Evolutionary conservation across 1,140 invertebrate genomes (phyloP), one percentile per base, ranked within the genome.

Genomic region (Scylla paramamosain): DNA sequence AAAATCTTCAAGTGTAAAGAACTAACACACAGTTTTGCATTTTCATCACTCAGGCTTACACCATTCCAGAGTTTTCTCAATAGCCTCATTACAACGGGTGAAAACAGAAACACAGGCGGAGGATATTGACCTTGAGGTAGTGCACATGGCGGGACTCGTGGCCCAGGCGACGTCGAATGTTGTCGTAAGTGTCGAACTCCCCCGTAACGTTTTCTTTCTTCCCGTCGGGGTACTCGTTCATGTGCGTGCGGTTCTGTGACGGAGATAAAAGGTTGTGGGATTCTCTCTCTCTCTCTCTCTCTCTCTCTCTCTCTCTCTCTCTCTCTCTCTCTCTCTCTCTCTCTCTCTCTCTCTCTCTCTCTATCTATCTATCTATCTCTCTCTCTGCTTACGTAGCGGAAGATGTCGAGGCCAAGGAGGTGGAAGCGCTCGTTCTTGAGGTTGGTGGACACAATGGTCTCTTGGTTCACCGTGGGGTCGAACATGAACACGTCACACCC

Each of bases 401-500:
- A 20, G 1, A 39, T 12, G 39, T 59, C 52, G 2, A 95, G 59
- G 6, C 94, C 94, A 3, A 92, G 32, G 10, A 25, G 91, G 91
- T 92, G 77, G 91, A 95, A 95, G 83, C 32, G 25, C n/a, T 95
- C 83, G 0, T 29, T 32, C 16, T 45, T 25, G 2, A 16, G 0
- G 86, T 92, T 92, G 91, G 91, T 46, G 20, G n/a, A 59, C 6
- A 14, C 29, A 10, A 95, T 48, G 25, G 20, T 4, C 1, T 39
- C 20, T 20, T 67, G 8, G 52, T 93, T 93, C 39, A 95, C 39
- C 0, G 93, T 90, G 0, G 96, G 96, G 93, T 96, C 96, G 32
- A 96, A 93, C 95, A 96, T 94, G 77, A 82, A 88, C 6, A 96
- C 93, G 25, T 95, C 59, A 84, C 96, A 96, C 20, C 96, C 96